Percentiles rank a stretch among this genome's conserved stretches.
Conservation (phyloP, 2,888 invertebrate species). For the Andrena flavipes region DNA sequence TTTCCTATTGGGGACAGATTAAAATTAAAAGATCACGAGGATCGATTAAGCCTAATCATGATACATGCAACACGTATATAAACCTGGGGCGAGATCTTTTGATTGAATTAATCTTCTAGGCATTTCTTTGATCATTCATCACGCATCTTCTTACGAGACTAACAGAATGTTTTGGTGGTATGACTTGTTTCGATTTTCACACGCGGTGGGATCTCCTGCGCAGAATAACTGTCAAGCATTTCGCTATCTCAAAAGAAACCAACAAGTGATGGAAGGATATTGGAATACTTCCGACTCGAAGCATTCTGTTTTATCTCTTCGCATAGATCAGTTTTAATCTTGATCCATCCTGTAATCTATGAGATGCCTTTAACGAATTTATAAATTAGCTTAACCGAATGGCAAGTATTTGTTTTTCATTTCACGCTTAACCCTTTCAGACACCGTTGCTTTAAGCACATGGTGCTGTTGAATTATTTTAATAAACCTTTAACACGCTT, state of each 20-base stretch:
- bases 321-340: slow-evolving; percentile 20
- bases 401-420: slow-evolving; percentile 49
- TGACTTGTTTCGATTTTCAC: background rate
- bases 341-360: slow-evolving; percentile 17
- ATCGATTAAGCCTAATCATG: slow-evolving; percentile 21
- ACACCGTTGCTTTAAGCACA: background rate
- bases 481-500: background rate
- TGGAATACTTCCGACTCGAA: background rate
- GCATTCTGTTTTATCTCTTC: background rate
- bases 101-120: slow-evolving; percentile 28
- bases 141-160: slow-evolving; percentile 36
- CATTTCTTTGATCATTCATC: slow-evolving; percentile 29
- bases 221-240: background rate
- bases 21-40: slow-evolving; percentile 38
- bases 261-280: background rate
- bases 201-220: background rate
- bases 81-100: background rate
- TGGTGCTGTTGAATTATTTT: background rate
- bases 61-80: background rate
- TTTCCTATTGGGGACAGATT: background rate
- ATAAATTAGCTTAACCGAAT: slow-evolving; percentile 41
- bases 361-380: slow-evolving; percentile 28
- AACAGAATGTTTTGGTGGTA: slow-evolving; percentile 37
- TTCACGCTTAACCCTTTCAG: slow-evolving; percentile 49
- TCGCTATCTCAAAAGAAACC: background rate